Evolutionary conservation across 2,888 invertebrate species (phyloP).

Genomic region (Amphipoea lucens): DNA sequence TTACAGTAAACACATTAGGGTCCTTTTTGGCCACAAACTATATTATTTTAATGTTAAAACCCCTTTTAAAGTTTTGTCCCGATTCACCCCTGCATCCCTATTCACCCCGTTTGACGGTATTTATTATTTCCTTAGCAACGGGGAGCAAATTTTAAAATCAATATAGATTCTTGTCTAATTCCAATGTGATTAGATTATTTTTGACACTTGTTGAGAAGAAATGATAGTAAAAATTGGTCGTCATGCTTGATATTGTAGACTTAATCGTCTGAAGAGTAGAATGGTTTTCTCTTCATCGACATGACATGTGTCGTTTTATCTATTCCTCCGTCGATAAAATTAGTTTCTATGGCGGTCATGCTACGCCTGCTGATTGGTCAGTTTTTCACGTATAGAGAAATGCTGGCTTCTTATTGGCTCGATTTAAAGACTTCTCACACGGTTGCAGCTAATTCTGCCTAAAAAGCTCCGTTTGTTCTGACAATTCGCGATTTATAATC

Average conservation of each 20-base stretch:
- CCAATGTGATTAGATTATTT: too few relatives aligned
- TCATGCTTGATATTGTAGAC: too few relatives aligned
- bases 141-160: not conserved
- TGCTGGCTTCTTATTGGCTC: slow-evolving; percentile 26
- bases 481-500: slow-evolving; percentile 20
- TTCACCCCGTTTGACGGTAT: too few relatives aligned
- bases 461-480: slow-evolving; percentile 24
- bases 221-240: not conserved
- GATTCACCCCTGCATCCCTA: too few relatives aligned
- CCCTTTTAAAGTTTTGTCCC: too few relatives aligned
- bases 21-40: too few relatives aligned
- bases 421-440: slow-evolving; percentile 1
- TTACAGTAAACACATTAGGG: too few relatives aligned
- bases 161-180: not conserved
- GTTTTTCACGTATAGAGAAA: not conserved
- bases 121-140: not conserved
- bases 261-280: not conserved
- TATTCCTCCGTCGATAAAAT: too few relatives aligned
- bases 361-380: slow-evolving; percentile 12
- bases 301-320: too few relatives aligned
- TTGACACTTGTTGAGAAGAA: not conserved
- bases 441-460: slow-evolving; percentile 17
- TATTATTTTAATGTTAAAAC: too few relatives aligned
- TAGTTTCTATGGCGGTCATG: not conserved
- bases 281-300: too few relatives aligned